These are phyloP conservation scores for Musca domestica DNA, from an alignment of 1,140 invertebrate species.

Conservation along the genomic window DNA sequence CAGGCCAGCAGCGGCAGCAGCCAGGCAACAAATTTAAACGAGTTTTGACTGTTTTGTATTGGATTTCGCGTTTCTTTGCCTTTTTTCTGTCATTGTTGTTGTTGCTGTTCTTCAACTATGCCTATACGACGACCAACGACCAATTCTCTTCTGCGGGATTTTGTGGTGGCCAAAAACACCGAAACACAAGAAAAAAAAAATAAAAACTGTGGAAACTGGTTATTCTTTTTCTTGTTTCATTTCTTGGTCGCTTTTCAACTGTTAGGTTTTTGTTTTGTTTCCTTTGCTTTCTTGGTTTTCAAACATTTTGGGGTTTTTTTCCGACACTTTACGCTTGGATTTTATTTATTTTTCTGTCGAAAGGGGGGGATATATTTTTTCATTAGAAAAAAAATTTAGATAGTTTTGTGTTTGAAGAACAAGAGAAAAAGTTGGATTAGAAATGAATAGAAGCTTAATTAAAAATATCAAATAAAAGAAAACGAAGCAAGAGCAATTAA, in stretches of 20 bases:
- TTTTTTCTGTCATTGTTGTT: not conserved
- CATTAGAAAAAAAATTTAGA: too few relatives aligned
- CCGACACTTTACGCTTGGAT: too few relatives aligned
- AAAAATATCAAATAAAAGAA: too few relatives aligned
- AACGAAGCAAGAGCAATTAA: too few relatives aligned
- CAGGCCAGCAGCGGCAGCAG: not conserved
- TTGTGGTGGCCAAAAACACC: not conserved
- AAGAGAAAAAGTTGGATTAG: too few relatives aligned
- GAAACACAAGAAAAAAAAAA: not conserved
- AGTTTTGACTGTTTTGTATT: conserved; percentile 4
- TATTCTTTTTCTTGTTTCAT: not conserved
- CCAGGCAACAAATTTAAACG: not conserved
- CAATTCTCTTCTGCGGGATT: not conserved
- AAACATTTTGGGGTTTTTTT: too few relatives aligned
- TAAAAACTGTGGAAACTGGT: conserved; percentile 1
- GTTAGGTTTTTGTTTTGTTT: not conserved
- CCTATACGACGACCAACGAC: not conserved
- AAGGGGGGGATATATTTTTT: too few relatives aligned
- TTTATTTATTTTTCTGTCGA: too few relatives aligned
- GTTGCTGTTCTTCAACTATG: not conserved
- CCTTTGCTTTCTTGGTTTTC: too few relatives aligned
- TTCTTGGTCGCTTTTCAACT: not conserved
- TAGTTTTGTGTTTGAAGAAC: too few relatives aligned
- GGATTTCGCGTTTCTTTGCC: not conserved
- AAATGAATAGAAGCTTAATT: too few relatives aligned